A percentile compares a stretch with the other conserved stretches of the same genome.
Evolutionary conservation across 1,140 invertebrate genomes (phyloP).

Genomic region (Sinella curviseta): DNA sequence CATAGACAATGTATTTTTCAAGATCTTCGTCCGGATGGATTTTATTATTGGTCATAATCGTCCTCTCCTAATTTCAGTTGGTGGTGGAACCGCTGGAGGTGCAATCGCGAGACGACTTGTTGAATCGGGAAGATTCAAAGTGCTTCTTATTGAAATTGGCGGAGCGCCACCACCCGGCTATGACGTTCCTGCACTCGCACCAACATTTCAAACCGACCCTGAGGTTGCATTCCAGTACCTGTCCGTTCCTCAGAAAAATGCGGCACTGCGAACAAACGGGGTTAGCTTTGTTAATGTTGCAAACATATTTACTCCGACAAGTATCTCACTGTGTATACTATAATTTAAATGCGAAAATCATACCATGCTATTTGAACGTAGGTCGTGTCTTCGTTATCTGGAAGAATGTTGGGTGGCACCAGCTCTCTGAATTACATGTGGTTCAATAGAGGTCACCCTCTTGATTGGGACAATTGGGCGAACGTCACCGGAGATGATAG

Average conservation of each 20-base stretch:
- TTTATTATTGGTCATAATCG: too few species aligned
- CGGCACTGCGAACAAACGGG: not conserved
- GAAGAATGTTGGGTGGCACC: constrained; percentile 61
- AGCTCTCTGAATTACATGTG: constrained; percentile 86
- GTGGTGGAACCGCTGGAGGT: not conserved
- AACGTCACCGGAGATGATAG: constrained; percentile 58
- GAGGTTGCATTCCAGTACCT: not conserved
- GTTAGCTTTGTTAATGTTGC: not conserved
- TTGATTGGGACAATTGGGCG: constrained; percentile 82
- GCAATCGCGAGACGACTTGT: not conserved
- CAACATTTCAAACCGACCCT: not conserved
- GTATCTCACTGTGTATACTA: not conserved
- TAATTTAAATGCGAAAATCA: not conserved
- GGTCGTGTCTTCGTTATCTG: constrained; percentile 21
- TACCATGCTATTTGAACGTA: too few species aligned
- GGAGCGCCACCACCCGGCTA: not conserved
- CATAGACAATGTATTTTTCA: too few species aligned
- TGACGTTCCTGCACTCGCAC: not conserved
- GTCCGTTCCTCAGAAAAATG: not conserved
- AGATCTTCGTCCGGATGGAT: too few species aligned
- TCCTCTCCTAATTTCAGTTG: not conserved
- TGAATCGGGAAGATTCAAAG: not conserved
- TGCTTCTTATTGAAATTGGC: not conserved
- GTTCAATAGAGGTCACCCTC: constrained; percentile 79
- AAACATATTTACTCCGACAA: not conserved